These are phyloP conservation scores for Fistularia commersonii DNA, from an alignment of 2,797 vertebrate genomes.

Conservation along the genomic window DNA sequence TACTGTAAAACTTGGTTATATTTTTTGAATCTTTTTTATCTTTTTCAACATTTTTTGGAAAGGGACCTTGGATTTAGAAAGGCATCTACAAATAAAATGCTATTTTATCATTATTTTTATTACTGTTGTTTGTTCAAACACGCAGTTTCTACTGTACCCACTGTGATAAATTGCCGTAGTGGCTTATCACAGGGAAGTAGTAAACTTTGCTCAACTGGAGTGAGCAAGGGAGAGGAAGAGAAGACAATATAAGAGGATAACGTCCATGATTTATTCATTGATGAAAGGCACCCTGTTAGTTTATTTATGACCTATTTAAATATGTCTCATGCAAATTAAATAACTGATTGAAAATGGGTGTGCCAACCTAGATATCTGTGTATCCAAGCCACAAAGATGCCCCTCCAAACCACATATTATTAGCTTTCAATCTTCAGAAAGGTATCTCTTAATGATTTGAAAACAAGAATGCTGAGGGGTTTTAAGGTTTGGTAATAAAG, in stretches of 20 bases:
- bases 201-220: slow-evolving; percentile 5
- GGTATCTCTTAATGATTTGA: too few species aligned
- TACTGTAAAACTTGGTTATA: too few species aligned
- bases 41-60: neutral
- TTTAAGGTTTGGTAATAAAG: too few species aligned
- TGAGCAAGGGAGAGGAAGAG: slow-evolving; percentile 14
- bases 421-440: too few species aligned
- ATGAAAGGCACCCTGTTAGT: slow-evolving; percentile 63
- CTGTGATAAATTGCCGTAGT: slow-evolving; percentile 25
- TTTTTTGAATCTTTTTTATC: too few species aligned
- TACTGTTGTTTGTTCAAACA: slow-evolving; percentile 19
- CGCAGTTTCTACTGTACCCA: slow-evolving; percentile 6
- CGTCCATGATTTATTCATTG: slow-evolving; percentile 64
- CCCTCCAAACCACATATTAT: slow-evolving; percentile 1
- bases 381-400: slow-evolving; percentile 18
- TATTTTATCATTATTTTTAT: too few species aligned
- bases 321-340: slow-evolving; percentile 65
- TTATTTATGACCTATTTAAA: slow-evolving; percentile 74
- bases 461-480: too few species aligned
- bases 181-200: slow-evolving; percentile 3
- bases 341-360: slow-evolving; percentile 60
- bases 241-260: slow-evolving; percentile 46
- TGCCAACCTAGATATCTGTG: slow-evolving; percentile 39
- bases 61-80: too few species aligned
- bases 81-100: slow-evolving; percentile 11